A percentile compares a stretch with the other conserved stretches of the same genome.
phyloP scores from a whole-genome alignment of 2,797 vertebrate genomes.

The Varecia variegata region DNA sequence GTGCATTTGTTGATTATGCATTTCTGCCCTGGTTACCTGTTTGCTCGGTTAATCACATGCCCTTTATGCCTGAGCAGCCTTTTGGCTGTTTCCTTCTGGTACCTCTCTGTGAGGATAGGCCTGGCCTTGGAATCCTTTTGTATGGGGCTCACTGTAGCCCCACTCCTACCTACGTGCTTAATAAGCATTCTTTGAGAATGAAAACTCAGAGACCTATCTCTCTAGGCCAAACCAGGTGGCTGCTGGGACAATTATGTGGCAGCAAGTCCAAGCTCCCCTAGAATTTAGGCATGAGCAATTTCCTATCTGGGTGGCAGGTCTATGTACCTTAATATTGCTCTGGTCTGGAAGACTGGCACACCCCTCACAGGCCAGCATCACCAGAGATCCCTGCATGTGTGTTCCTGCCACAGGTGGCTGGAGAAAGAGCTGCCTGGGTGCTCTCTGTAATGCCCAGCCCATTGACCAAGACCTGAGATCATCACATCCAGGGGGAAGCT shows the following conservation, averaged over 20 bases:
- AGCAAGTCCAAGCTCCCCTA: neutral
- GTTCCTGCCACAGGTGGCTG: neutral
- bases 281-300: neutral
- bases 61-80: neutral
- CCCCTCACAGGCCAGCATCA: neutral
- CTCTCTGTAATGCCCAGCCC: neutral
- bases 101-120: neutral
- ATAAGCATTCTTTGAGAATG: neutral
- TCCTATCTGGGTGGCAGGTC: neutral
- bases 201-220: neutral
- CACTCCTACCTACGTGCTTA: neutral
- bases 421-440: neutral
- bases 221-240: neutral
- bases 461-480: neutral
- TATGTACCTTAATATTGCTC: neutral
- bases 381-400: neutral
- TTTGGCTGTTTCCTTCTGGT: neutral
- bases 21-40: neutral
- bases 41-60: neutral
- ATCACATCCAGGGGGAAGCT: neutral
- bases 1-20: neutral
- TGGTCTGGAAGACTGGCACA: neutral
- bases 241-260: neutral
- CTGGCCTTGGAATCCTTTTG: constrained; percentile 6
- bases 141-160: neutral